phyloP scores from a whole-genome alignment of 2,888 invertebrate species.

The Nemoura dubitans region DNA sequence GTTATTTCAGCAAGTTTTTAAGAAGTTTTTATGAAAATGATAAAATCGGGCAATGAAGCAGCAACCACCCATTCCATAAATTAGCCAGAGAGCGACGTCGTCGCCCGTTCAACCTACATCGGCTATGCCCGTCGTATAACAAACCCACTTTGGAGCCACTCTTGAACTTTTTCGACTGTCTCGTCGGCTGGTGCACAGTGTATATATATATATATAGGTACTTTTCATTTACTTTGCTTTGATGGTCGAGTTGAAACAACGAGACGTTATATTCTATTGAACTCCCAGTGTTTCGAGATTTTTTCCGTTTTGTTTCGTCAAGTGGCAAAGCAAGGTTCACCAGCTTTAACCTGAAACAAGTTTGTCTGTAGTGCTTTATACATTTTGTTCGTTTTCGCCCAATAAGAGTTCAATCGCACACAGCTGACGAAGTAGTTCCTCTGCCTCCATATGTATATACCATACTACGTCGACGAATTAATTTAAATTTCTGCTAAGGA shows the following conservation, averaged over 20 bases:
- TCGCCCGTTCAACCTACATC: background rate
- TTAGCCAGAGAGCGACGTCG: background rate
- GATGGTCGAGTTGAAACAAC: background rate
- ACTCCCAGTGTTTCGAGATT: background rate
- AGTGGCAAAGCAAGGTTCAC: background rate
- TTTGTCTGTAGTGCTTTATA: background rate
- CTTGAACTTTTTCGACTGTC: background rate
- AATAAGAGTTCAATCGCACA: background rate
- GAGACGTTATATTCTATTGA: background rate
- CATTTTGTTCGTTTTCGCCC: background rate
- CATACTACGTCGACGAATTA: background rate
- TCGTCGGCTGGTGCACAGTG: background rate
- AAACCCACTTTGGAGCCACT: background rate
- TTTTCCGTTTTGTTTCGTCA: background rate
- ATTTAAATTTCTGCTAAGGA: background rate
- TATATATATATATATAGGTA: background rate
- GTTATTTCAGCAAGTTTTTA: constrained; percentile 4
- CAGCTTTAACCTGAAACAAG: background rate
- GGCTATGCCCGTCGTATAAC: background rate
- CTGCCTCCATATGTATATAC: background rate
- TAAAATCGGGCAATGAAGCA: constrained; percentile 12
- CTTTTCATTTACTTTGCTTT: background rate
- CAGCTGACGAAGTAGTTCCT: background rate
- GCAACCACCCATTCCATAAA: constrained; percentile 4
- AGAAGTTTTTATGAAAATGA: constrained; percentile 12